These are phyloP conservation scores for Dipodomys spectabilis DNA, from an alignment of 2,113 vertebrate species.

Conservation along the genomic window DNA sequence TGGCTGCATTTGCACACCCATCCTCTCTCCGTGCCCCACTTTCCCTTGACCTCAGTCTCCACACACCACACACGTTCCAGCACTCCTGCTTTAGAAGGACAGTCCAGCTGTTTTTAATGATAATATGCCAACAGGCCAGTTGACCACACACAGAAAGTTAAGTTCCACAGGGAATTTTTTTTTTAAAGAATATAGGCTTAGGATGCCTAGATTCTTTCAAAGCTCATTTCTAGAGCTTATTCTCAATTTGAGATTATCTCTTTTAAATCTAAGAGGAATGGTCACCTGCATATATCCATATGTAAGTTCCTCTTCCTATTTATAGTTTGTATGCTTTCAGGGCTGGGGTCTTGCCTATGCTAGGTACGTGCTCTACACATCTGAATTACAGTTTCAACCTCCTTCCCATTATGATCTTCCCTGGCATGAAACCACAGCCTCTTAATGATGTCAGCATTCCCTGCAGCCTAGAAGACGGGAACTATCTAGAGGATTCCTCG, in stretches of 20 bases:
- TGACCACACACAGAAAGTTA: neutral
- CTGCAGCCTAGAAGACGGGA: neutral
- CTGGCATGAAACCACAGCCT: neutral
- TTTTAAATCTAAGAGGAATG: neutral
- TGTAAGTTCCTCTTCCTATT: neutral
- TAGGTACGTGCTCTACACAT: too few relatives aligned
- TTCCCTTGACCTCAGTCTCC: too few relatives aligned
- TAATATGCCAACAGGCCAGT: neutral
- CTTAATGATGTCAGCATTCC: neutral
- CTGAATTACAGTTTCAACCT: too few relatives aligned
- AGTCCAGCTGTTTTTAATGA: neutral
- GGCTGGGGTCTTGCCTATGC: too few relatives aligned
- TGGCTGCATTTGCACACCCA: too few relatives aligned
- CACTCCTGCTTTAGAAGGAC: rapidly evolving
- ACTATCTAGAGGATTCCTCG: neutral
- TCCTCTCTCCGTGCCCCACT: too few relatives aligned
- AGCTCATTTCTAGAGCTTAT: constrained; percentile 24
- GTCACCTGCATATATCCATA: neutral
- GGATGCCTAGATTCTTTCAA: neutral
- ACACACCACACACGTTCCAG: too few relatives aligned
- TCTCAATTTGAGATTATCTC: neutral
- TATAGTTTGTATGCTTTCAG: too few relatives aligned
- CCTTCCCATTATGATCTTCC: neutral
- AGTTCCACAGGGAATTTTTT: neutral
- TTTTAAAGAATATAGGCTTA: neutral